Evolutionary conservation across 1,140 invertebrate species (phyloP).

Genomic region (Danaus melanippus): DNA sequence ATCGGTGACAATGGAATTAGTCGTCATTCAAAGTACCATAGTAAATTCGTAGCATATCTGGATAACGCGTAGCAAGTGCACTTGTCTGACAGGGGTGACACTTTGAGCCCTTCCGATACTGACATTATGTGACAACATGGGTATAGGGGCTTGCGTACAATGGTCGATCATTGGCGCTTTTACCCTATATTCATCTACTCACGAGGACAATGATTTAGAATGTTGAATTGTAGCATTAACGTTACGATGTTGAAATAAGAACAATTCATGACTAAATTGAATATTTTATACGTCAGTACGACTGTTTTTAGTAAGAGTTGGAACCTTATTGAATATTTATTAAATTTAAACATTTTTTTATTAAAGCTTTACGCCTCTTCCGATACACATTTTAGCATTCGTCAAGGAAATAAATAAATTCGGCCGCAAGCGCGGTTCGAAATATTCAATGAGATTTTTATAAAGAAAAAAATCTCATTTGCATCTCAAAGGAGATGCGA

Average conservation of each 20-base stretch:
- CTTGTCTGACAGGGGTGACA: conserved; percentile 60
- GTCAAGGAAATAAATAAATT: conserved; percentile 51
- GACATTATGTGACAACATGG: conserved; percentile 64
- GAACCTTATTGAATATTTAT: too few relatives aligned
- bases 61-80: conserved; percentile 64
- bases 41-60: conserved; percentile 61
- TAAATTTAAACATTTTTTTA: conserved; percentile 8
- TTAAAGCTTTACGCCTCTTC: conserved; percentile 27
- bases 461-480: conserved; percentile 62
- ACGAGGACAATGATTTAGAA: conserved; percentile 29
- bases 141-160: conserved; percentile 47
- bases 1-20: conserved; percentile 67
- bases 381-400: conserved; percentile 45
- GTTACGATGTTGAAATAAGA: too few relatives aligned
- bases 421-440: conserved; percentile 50
- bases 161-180: conserved; percentile 51
- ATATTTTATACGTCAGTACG: too few relatives aligned
- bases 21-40: conserved; percentile 65
- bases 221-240: not conserved
- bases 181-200: conserved; percentile 44
- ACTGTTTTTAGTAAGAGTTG: too few relatives aligned
- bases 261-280: too few relatives aligned
- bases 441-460: conserved; percentile 69
- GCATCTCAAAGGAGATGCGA: conserved; percentile 66
- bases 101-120: conserved; percentile 63